Percentiles rank a stretch among this genome's conserved stretches.
phyloP scores from a whole-genome alignment of 2,888 invertebrate genomes.

The Gortyna flavago region DNA sequence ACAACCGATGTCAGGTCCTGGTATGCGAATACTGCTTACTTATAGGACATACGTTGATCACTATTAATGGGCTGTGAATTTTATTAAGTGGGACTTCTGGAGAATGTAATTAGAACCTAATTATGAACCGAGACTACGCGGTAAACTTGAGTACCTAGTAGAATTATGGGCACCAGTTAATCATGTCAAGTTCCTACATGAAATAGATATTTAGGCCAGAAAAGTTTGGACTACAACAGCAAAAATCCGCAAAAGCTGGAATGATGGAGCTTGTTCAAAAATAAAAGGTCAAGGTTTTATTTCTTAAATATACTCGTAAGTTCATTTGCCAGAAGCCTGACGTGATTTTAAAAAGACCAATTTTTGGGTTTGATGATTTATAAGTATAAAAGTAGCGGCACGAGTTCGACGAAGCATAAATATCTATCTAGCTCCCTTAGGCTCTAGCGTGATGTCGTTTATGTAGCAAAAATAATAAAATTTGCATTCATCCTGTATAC shows the following conservation, averaged over 20 bases:
- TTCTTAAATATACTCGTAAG: background rate
- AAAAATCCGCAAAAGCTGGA: background rate
- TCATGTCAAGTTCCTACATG: background rate
- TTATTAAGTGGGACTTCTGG: conserved; percentile 28
- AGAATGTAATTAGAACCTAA: conserved; percentile 44
- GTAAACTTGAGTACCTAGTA: conserved; percentile 10
- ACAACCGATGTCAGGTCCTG: background rate
- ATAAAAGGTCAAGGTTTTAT: background rate
- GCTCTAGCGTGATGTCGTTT: background rate
- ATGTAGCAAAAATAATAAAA: too few species aligned
- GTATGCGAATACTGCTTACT: conserved; percentile 1
- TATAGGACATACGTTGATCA: conserved; percentile 4
- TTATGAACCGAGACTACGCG: conserved; percentile 35
- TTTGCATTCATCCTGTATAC: too few species aligned
- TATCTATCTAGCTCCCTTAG: background rate
- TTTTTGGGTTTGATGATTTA: background rate
- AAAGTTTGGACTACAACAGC: too few species aligned
- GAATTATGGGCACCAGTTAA: background rate
- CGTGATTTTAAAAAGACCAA: background rate
- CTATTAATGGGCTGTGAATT: conserved; percentile 33
- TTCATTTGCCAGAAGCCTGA: background rate
- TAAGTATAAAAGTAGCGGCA: background rate
- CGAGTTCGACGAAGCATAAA: background rate
- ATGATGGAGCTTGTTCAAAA: background rate
- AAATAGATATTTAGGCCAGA: background rate